Evolutionary conservation across 2,797 vertebrate species (phyloP), one percentile per base, ranked within the genome.

Genomic region (Silurus lanzhouensis): DNA sequence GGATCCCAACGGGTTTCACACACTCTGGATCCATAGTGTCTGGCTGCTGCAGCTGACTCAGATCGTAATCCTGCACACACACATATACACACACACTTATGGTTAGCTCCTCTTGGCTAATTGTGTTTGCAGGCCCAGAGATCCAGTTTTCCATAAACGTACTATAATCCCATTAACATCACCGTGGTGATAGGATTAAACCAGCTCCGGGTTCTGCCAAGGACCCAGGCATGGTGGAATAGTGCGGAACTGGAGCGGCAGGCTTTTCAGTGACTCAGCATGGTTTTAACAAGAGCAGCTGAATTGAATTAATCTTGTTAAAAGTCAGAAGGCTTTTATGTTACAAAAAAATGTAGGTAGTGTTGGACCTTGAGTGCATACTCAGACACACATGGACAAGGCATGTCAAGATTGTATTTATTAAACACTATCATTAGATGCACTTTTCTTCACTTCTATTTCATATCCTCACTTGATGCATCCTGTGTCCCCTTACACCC

Each of bases 41-140:
- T 52, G 97, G 97, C 93, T 99, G 98, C 92, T 99, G 98, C 85
- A 99, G 97, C 93, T 99, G 98, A 95, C 98, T 99, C 94, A 99
- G 95, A 93, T 99, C 98, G 70, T 99, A 99, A 94, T 99, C 97
- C 98, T 99, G 90, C 15, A 31, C 71, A 44, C 71, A 81, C 60
- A 67, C 31, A 86, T 75, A 61, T 70, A 83, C 85, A 86, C 17
- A 72, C 85, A 80, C 19, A 57, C 12, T 10, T 38, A 75, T 7
- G 38, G 13, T 48, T 64, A 72, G 93, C 91, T 87, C 85, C 91
- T 93, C 90, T 52, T 13, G 57, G 77, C 67, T 94, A 94, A 94
- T 94, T 60, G 17, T 60, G 75, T 31, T 77, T 71, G 38, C 93
- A 92, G 93, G 94, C 92, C 93, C 89, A 88, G 92, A 91, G 93